phyloP scores from a whole-genome alignment of 2,797 vertebrate genomes.

The Tenualosa thibaudeaui region DNA sequence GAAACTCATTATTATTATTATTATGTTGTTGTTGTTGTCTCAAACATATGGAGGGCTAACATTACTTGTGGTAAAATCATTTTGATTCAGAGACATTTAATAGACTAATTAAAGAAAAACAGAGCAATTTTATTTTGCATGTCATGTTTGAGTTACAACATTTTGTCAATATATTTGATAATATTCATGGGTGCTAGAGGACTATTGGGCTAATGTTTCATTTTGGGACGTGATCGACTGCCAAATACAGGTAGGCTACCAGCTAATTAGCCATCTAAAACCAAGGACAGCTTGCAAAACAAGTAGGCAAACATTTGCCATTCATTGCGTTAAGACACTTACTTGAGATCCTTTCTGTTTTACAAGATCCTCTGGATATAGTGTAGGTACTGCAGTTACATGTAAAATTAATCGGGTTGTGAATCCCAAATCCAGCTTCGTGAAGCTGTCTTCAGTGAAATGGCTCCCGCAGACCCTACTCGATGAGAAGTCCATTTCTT shows the following conservation, averaged over 20 bases:
- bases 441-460: constrained; percentile 41
- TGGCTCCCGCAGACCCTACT: constrained; percentile 43
- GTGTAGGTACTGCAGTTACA: constrained; percentile 46
- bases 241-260: background rate
- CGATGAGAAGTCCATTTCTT: background rate
- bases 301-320: background rate
- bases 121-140: no score
- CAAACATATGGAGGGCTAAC: no score
- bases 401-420: constrained; percentile 38
- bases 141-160: no score
- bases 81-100: no score
- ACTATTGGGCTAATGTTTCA: background rate
- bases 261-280: background rate
- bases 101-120: no score
- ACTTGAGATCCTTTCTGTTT: background rate
- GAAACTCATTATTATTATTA: no score
- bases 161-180: no score
- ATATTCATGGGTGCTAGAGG: background rate
- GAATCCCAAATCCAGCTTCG: constrained; percentile 40
- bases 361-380: background rate
- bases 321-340: background rate
- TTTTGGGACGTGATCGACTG: background rate
- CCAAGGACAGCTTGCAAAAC: background rate
- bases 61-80: no score
- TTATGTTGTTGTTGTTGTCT: no score